A percentile compares a stretch with the other conserved stretches of the same genome.
phyloP scores from a whole-genome alignment of 2,113 vertebrate species.

The Calidris pygmaea region DNA sequence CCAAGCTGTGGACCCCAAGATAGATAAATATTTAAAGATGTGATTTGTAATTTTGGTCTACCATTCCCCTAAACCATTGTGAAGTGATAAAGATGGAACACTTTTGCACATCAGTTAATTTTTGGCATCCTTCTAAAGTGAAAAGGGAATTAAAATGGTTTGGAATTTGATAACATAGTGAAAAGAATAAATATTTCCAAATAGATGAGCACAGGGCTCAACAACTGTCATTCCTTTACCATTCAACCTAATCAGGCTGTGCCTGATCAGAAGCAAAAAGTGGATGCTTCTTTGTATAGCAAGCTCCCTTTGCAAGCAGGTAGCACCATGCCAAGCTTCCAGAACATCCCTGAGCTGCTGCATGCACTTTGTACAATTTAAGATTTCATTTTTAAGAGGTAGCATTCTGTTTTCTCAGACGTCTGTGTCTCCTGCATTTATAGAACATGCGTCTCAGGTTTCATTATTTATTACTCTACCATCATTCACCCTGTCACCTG shows the following conservation, averaged over 20 bases:
- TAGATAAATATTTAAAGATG: background rate
- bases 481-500: background rate
- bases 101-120: background rate
- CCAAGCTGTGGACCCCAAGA: background rate
- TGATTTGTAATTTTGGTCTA: background rate
- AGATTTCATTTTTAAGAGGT: background rate
- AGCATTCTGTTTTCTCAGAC: background rate
- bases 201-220: background rate
- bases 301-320: background rate
- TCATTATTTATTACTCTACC: background rate
- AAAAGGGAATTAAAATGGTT: background rate
- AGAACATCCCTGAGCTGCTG: background rate
- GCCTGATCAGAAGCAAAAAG: background rate
- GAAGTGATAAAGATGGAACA: background rate
- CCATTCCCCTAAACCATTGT: background rate
- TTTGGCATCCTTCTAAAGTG: background rate
- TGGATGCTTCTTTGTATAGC: background rate
- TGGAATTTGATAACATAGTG: background rate
- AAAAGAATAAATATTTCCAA: background rate
- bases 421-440: background rate
- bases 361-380: background rate
- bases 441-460: background rate
- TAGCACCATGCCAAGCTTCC: background rate
- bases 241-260: background rate
- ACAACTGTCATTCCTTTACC: background rate